phyloP scores from a whole-genome alignment of 2,113 vertebrate genomes.

The Thalassarche chlororhynchos region DNA sequence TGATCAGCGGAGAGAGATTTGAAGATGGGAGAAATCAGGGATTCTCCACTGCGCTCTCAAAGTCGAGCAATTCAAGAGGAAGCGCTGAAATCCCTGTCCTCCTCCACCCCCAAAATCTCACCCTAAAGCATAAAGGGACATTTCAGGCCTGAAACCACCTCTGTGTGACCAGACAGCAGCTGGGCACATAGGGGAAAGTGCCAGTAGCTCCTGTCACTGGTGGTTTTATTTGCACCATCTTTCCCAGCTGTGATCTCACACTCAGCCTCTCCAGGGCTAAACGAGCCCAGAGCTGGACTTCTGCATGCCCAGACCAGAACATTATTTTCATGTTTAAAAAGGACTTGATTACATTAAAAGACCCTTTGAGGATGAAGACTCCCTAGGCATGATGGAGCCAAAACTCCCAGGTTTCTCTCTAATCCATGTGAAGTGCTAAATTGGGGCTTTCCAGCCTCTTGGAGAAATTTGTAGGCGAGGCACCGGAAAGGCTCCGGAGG shows the following conservation, averaged over 20 bases:
- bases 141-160: not conserved
- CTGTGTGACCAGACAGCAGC: not conserved
- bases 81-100: not conserved
- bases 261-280: not conserved
- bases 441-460: not conserved
- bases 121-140: not conserved
- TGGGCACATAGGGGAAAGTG: not conserved
- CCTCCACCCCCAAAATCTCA: not conserved
- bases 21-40: not conserved
- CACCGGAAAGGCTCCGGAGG: slow-evolving; percentile 43
- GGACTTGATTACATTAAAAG: slow-evolving; percentile 9
- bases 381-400: not conserved
- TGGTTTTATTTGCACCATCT: not conserved
- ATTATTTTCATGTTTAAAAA: not conserved
- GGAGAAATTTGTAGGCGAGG: slow-evolving; percentile 45
- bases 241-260: not conserved
- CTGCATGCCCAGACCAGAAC: not conserved
- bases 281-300: not conserved
- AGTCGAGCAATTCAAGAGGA: not conserved
- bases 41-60: not conserved
- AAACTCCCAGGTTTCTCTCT: not conserved
- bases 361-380: slow-evolving; percentile 4
- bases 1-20: not conserved
- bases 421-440: not conserved
- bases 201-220: not conserved